Conservation (phyloP, 2,888 invertebrate genomes). For the Nemoura dubitans region DNA sequence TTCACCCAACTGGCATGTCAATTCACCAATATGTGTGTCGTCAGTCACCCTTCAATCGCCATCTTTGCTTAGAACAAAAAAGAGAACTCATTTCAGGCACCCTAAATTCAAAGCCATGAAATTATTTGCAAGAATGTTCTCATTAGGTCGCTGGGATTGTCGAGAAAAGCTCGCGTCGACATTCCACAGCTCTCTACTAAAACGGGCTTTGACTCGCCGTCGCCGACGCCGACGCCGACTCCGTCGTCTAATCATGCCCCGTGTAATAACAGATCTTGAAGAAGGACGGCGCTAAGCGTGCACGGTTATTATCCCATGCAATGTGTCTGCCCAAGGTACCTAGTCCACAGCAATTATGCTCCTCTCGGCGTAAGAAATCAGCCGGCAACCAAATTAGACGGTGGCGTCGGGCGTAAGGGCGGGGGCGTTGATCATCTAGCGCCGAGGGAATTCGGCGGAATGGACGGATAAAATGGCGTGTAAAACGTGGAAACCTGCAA, state of each 20-base stretch:
- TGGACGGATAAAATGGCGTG: too few relatives aligned
- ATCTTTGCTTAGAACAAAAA: too few relatives aligned
- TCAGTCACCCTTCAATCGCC: too few relatives aligned
- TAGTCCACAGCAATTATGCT: not conserved
- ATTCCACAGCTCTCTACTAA: not conserved
- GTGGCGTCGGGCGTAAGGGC: not conserved
- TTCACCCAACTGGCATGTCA: too few relatives aligned
- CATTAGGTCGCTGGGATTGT: not conserved
- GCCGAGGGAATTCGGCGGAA: too few relatives aligned
- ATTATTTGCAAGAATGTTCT: not conserved
- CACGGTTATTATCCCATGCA: not conserved
- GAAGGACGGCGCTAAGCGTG: not conserved
- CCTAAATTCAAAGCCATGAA: not conserved
- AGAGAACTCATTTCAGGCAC: not conserved
- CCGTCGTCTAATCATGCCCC: not conserved
- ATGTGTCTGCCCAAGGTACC: not conserved
- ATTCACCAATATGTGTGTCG: too few relatives aligned
- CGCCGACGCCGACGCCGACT: not conserved
- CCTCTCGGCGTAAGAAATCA: not conserved
- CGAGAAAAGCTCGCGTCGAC: not conserved
- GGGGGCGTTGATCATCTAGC: not conserved
- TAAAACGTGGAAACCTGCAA: not conserved
- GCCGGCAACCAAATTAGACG: not conserved
- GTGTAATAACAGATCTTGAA: not conserved
- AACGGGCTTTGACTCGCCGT: not conserved